Conservation (phyloP, 2,113 vertebrate genomes). For the Lophochroa leadbeateri region DNA sequence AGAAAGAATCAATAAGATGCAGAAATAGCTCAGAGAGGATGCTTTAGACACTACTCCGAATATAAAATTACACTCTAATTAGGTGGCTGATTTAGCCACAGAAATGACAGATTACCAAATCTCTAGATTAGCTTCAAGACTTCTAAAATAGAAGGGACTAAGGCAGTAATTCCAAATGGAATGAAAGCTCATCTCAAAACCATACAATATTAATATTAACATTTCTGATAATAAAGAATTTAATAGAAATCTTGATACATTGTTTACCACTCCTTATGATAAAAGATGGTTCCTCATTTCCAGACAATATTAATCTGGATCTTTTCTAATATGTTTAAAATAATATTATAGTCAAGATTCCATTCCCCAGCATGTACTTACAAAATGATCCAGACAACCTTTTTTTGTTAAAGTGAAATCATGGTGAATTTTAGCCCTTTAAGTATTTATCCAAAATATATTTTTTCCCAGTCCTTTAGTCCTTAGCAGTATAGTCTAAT, state of each 20-base stretch:
- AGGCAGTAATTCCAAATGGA: not conserved
- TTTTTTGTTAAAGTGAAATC: not conserved
- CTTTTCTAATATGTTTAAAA: not conserved
- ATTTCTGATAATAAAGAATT: not conserved
- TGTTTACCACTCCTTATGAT: not conserved
- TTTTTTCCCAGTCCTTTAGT: not conserved
- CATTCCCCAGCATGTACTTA: not conserved
- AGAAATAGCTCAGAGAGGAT: not conserved
- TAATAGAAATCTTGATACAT: not conserved
- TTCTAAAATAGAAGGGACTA: not conserved
- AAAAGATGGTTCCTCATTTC: not conserved
- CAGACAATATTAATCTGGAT: not conserved
- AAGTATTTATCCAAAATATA: not conserved
- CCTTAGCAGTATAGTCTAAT: not conserved
- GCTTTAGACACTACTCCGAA: not conserved
- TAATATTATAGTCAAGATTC: not conserved
- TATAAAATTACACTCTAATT: not conserved
- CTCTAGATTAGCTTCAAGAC: not conserved
- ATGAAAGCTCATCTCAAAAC: not conserved
- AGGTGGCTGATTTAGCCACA: not conserved
- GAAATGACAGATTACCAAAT: not conserved
- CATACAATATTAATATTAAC: not conserved
- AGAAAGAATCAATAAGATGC: slow-evolving; percentile 9
- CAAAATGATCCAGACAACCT: rapidly evolving
- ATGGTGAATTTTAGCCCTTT: not conserved